A percentile compares a stretch with the other conserved stretches of the same genome.
Evolutionary conservation across 2,888 invertebrate species (phyloP).

Genomic region (Muscina levida): DNA sequence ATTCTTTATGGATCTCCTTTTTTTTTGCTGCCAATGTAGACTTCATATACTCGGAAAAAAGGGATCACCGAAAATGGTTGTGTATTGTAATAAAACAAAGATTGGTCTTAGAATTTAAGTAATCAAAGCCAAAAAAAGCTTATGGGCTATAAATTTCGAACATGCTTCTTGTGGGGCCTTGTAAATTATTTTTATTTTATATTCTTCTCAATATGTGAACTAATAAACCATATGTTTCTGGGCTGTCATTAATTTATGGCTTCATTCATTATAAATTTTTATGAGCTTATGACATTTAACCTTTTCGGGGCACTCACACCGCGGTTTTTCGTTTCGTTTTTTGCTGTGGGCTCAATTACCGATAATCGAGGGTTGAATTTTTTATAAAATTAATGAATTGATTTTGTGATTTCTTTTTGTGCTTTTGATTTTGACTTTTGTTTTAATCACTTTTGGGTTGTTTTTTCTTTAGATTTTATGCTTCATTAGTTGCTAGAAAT

Average conservation of each 20-base stretch:
- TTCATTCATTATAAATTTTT: background rate
- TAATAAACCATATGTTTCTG: background rate
- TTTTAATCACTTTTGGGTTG: background rate
- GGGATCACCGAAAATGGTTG: background rate
- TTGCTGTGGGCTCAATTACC: background rate
- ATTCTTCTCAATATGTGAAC: background rate
- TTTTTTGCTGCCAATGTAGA: background rate
- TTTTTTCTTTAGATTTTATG: conserved; percentile 41
- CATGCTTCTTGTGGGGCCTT: background rate
- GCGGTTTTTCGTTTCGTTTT: background rate
- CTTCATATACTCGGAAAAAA: background rate
- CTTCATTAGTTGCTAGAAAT: conserved; percentile 47
- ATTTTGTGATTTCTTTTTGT: background rate
- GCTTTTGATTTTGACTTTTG: background rate
- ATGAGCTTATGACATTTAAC: background rate
- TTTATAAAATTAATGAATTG: too few species aligned
- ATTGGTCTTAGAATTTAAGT: background rate
- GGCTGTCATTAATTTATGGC: conserved; percentile 41
- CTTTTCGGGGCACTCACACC: background rate
- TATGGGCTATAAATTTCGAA: background rate
- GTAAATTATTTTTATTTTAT: background rate
- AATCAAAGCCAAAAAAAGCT: background rate
- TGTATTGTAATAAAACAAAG: conserved; percentile 5
- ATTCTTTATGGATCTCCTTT: background rate
- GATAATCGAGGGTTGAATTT: too few species aligned